Conservation (phyloP, 2,113 vertebrate species). For the Tetrax tetrax region DNA sequence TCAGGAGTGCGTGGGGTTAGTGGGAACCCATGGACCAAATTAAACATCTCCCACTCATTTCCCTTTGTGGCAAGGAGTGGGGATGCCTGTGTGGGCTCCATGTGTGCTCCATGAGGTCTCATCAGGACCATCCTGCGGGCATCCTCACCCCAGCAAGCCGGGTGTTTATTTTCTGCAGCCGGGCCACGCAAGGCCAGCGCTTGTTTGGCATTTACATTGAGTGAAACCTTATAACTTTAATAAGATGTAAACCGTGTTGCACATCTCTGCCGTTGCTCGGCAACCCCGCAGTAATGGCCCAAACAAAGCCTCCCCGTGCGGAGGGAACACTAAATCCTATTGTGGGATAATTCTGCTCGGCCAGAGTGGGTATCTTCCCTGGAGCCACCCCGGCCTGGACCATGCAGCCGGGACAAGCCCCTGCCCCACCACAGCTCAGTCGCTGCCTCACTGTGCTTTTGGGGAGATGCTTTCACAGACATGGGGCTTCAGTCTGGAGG, state of each 20-base stretch:
- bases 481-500: neutral
- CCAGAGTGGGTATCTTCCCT: constrained; percentile 14
- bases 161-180: neutral
- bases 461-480: neutral
- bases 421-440: accelerated
- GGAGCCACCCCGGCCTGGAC: neutral
- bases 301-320: neutral
- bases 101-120: neutral
- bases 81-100: neutral
- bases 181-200: neutral
- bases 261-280: constrained; percentile 49
- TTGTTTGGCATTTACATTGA: constrained; percentile 57
- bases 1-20: neutral
- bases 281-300: constrained; percentile 54
- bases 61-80: accelerated
- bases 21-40: neutral
- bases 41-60: neutral
- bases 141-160: neutral
- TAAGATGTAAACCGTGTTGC: constrained; percentile 63
- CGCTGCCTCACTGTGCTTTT: neutral
- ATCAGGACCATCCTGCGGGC: neutral
- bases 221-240: constrained; percentile 69
- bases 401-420: neutral
- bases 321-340: constrained; percentile 67
- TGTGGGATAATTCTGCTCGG: constrained; percentile 49